phyloP scores from a whole-genome alignment of 2,888 invertebrate species.

The Nephrotoma flavescens region DNA sequence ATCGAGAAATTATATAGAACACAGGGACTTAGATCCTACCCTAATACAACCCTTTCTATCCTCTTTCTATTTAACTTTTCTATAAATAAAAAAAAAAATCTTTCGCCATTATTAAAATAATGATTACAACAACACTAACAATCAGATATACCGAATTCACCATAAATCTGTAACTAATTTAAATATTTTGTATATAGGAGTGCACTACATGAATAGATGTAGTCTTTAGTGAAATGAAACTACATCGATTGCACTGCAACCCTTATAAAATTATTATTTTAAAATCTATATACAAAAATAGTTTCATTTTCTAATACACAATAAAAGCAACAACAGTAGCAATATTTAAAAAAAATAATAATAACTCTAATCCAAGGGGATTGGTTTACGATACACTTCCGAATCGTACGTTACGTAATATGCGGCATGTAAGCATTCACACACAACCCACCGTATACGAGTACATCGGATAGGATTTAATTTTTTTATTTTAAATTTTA shows the following conservation, averaged over 20 bases:
- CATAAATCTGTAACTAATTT: constrained; percentile 1
- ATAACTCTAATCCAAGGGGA: neutral
- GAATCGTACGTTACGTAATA: neutral
- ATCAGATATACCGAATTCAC: neutral
- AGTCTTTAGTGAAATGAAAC: neutral
- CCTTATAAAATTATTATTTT: neutral
- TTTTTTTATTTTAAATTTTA: neutral
- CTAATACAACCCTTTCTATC: neutral
- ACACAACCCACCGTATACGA: neutral
- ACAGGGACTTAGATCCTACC: neutral
- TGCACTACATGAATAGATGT: neutral
- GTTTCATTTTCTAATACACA: neutral
- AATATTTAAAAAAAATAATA: neutral
- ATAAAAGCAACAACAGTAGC: neutral
- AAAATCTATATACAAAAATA: neutral
- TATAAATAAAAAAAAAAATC: neutral
- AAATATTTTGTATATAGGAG: neutral
- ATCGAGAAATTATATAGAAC: neutral
- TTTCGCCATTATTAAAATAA: neutral
- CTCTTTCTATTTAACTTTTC: neutral
- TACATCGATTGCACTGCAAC: neutral
- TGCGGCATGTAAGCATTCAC: neutral
- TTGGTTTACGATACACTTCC: neutral
- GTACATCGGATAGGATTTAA: neutral
- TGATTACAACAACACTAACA: neutral